Conservation (phyloP, 1,140 invertebrate species). For the Leptopilina boulardi region DNA sequence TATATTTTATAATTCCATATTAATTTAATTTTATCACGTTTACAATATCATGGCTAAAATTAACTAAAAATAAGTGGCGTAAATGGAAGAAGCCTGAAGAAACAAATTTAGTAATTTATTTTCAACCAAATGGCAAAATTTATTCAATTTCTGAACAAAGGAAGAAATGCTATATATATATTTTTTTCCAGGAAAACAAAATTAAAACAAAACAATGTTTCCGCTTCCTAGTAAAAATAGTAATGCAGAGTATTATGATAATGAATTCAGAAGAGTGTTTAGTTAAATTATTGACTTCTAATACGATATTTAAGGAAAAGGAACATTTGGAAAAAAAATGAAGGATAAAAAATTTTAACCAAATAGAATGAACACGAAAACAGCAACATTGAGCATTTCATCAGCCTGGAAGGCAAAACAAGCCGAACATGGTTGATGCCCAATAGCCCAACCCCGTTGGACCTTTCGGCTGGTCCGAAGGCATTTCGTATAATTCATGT, state of each 20-base stretch:
- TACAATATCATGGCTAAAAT: no score
- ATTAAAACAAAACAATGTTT: background rate
- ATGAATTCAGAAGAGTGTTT: background rate
- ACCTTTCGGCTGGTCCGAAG: conserved; percentile 45
- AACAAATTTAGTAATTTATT: no score
- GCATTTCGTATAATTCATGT: conserved; percentile 71
- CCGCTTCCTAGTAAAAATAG: background rate
- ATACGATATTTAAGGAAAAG: background rate
- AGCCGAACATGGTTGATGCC: conserved; percentile 32
- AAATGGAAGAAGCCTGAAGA: no score
- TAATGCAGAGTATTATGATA: conserved; percentile 10
- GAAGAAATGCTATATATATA: no score
- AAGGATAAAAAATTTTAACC: background rate
- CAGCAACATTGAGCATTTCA: conserved; percentile 7
- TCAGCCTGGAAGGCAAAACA: conserved; percentile 24
- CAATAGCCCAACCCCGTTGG: conserved; percentile 20
- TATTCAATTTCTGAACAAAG: no score
- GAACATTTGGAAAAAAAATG: background rate
- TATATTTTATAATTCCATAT: no score
- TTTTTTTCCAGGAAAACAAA: no score
- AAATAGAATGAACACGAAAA: conserved; percentile 19
- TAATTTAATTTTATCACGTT: no score
- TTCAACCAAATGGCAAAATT: no score
- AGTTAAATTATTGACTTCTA: background rate
- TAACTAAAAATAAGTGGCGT: no score